These are phyloP conservation scores for Penaeus indicus DNA, from an alignment of 1,140 invertebrate genomes.

Conservation along the genomic window DNA sequence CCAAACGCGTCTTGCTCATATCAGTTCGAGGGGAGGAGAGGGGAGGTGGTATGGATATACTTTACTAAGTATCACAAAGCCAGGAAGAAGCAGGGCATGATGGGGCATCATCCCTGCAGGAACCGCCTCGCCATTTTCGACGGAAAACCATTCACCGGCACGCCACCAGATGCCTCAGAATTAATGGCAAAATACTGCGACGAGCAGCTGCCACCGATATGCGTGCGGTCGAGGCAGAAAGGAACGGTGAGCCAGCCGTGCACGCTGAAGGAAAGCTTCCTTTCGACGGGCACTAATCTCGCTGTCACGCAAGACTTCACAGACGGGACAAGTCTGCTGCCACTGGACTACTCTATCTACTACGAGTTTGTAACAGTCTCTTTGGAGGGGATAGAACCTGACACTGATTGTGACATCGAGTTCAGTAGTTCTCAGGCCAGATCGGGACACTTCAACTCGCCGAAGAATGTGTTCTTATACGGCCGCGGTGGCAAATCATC, in stretches of 20 bases:
- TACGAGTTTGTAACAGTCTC: constrained; percentile 59
- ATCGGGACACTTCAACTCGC: constrained; percentile 51
- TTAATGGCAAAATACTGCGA: constrained; percentile 60
- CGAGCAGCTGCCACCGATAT: constrained; percentile 62
- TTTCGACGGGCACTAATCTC: constrained; percentile 48
- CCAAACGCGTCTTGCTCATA: constrained; percentile 69
- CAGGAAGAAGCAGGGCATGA: constrained; percentile 23
- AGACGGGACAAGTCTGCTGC: constrained; percentile 57
- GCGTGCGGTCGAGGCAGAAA: constrained; percentile 61
- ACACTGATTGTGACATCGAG: constrained; percentile 43
- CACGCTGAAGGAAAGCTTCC: constrained; percentile 55
- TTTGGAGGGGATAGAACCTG: constrained; percentile 27
- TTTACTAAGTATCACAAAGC: constrained; percentile 67
- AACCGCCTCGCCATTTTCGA: constrained; percentile 57
- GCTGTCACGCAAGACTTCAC: constrained; percentile 62
- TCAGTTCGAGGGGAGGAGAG: constrained; percentile 67
- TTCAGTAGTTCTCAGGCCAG: constrained; percentile 32
- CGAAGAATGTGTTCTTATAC: constrained; percentile 55
- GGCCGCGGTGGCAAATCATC: constrained; percentile 54
- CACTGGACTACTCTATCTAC: constrained; percentile 57
- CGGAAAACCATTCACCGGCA: constrained; percentile 4
- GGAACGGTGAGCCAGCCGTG: constrained; percentile 58
- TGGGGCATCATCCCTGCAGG: constrained; percentile 51
- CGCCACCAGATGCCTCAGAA: not conserved
- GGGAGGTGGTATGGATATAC: constrained; percentile 69